These are phyloP conservation scores for Mongoloraphidia duomilia DNA, from an alignment of 2,888 invertebrate species.

Conservation along the genomic window DNA sequence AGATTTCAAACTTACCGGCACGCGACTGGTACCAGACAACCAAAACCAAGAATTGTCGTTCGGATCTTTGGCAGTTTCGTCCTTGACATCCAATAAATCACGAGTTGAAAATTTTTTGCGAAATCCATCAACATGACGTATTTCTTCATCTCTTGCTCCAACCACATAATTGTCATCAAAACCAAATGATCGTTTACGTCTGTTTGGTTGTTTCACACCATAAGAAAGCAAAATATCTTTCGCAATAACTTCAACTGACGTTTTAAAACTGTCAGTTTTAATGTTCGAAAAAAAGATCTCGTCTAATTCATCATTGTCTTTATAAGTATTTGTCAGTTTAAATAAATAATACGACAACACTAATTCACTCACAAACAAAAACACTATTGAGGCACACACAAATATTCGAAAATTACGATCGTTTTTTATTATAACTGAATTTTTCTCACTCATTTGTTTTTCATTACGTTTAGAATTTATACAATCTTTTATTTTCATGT, in stretches of 20 bases:
- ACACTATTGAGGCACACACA: not conserved
- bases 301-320: not conserved
- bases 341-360: constrained; percentile 5
- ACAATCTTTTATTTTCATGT: not conserved
- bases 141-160: constrained; percentile 11
- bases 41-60: constrained; percentile 65
- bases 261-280: not conserved
- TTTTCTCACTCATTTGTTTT: not conserved
- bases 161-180: constrained; percentile 21
- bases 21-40: constrained; percentile 73
- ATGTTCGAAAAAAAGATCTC: not conserved
- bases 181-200: constrained; percentile 15
- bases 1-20: constrained; percentile 47
- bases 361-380: constrained; percentile 7
- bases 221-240: not conserved
- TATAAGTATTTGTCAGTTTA: not conserved
- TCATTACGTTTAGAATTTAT: not conserved
- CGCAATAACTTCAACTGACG: not conserved
- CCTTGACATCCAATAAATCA: constrained; percentile 52
- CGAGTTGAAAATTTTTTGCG: constrained; percentile 64
- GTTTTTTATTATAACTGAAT: not conserved
- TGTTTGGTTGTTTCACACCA: not conserved
- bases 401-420: not conserved
- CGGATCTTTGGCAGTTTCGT: constrained; percentile 42
- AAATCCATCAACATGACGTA: constrained; percentile 25